These are phyloP conservation scores for Dipus sagitta DNA, from an alignment of 2,797 vertebrate genomes.

Conservation along the genomic window DNA sequence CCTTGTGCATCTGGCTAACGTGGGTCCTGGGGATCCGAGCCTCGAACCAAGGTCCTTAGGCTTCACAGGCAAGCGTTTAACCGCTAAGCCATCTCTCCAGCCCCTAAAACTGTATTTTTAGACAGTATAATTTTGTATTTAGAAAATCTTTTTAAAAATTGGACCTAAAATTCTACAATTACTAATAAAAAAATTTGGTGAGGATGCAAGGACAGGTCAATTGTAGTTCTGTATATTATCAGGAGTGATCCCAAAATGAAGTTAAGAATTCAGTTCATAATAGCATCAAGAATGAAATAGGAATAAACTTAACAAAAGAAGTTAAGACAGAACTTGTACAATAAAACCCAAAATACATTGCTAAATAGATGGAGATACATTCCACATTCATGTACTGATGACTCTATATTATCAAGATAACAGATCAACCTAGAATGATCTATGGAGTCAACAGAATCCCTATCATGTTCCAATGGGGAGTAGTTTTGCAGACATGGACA, in stretches of 20 bases:
- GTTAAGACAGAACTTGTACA: not conserved
- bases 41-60: no score
- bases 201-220: not conserved
- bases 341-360: not conserved
- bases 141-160: not conserved
- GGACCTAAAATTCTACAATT: not conserved
- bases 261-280: constrained; percentile 18
- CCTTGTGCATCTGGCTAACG: no score
- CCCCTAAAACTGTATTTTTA: no score
- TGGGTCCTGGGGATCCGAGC: no score
- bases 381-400: not conserved
- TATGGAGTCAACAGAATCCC: constrained; percentile 2
- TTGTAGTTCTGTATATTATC: not conserved
- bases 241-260: not conserved
- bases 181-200: not conserved
- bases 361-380: not conserved
- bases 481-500: not conserved
- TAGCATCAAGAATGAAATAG: constrained; percentile 4
- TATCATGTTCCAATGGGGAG: not conserved
- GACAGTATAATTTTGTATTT: not conserved
- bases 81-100: no score
- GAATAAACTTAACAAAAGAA: constrained; percentile 1
- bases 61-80: no score
- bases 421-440: not conserved
- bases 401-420: not conserved